Evolutionary conservation across 2,113 vertebrate species (phyloP).

Genomic region (Pygoscelis adeliae): DNA sequence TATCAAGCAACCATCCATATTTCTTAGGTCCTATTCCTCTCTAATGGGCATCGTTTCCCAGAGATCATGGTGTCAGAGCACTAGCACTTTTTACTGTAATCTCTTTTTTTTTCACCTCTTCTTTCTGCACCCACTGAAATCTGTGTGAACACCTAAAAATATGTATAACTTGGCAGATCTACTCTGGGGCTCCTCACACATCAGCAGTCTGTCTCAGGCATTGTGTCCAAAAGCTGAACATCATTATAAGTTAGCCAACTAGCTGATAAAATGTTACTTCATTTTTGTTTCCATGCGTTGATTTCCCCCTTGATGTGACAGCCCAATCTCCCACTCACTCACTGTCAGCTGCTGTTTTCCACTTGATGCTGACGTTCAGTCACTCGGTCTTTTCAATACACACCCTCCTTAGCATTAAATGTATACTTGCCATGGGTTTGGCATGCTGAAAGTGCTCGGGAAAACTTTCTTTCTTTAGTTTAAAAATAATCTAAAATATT

Average conservation of each 20-base stretch:
- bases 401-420: background rate
- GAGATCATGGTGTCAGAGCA: background rate
- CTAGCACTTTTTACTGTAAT: background rate
- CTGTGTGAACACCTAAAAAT: conserved; percentile 14
- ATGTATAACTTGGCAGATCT: conserved; percentile 8
- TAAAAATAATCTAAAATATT: background rate
- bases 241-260: conserved; percentile 35
- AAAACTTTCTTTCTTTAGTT: background rate
- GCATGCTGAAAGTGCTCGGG: background rate
- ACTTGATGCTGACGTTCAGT: conserved; percentile 4
- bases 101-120: background rate
- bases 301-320: conserved; percentile 46
- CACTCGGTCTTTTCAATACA: background rate
- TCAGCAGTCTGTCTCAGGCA: conserved; percentile 51
- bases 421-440: background rate
- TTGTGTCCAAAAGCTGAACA: conserved; percentile 45
- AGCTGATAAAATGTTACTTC: conserved; percentile 19
- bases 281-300: conserved; percentile 10
- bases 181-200: conserved; percentile 3
- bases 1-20: background rate
- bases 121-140: conserved; percentile 7
- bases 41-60: background rate
- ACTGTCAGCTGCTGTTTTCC: background rate
- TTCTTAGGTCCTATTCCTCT: background rate
- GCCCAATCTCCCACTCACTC: conserved; percentile 25